Evolutionary conservation across 2,888 invertebrate genomes (phyloP).

Genomic region (Himalopsyche japonica): DNA sequence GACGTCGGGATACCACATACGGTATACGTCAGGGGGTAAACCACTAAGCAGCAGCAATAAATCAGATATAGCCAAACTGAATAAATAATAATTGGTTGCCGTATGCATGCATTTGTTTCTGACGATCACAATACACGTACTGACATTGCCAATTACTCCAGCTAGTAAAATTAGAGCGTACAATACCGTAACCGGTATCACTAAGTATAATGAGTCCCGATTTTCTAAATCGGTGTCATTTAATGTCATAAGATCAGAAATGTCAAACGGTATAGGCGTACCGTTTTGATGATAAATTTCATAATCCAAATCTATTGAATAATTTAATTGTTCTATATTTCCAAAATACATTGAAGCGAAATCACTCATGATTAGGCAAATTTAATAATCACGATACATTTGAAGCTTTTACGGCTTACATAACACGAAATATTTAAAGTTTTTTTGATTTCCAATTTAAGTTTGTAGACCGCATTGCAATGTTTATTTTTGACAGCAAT

Average conservation of each 20-base stretch:
- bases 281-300: conserved; percentile 18
- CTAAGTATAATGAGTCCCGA: conserved; percentile 63
- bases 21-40: conserved; percentile 78
- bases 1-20: conserved; percentile 72
- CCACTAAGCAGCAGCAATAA: conserved; percentile 74
- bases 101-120: conserved; percentile 81
- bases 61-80: conserved; percentile 79
- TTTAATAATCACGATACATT: no score
- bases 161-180: conserved; percentile 72
- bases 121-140: conserved; percentile 78
- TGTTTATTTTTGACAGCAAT: no score
- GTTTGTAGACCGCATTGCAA: no score
- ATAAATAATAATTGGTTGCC: conserved; percentile 81
- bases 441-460: no score
- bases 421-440: no score
- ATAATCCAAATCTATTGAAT: conserved; percentile 22
- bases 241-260: not conserved
- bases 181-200: conserved; percentile 68
- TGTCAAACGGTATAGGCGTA: not conserved
- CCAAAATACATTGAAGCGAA: conserved; percentile 37
- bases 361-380: conserved; percentile 26
- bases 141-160: conserved; percentile 77
- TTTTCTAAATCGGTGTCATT: conserved; percentile 4
- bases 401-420: no score
- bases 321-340: conserved; percentile 19